Evolutionary conservation across 2,797 vertebrate species (phyloP), one percentile per base, ranked within the genome.

Genomic region (Selene dorsalis): DNA sequence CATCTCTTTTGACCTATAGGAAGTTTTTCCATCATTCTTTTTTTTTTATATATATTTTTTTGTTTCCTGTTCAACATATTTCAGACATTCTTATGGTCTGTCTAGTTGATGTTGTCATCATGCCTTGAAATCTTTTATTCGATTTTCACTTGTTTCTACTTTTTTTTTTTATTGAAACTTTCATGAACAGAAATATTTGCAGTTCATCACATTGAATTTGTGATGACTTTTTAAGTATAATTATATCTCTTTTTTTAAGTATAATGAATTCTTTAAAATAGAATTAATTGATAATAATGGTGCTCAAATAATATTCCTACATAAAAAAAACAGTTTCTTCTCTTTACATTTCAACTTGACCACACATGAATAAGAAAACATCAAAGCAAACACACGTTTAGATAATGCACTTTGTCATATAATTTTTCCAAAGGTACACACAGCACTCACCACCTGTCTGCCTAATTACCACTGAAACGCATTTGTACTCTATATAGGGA

Each of bases 381-480:
- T 61, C 10, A 17, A 52, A 45, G 0, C 11, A 18, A 58, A 61
- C 16, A 18, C 22, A 30, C 1, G 32, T 35, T 32, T 24, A 18
- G 14, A 5, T 26, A 56, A 72, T 62, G 12, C 6, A 12, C 43
- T 74, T 55, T 52, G 22, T 77, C 12, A 52, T 60, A 6, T 50
- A 13, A 52, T 22, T 24, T 39, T 41, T 20, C 20, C 9, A 28
- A 3, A 66, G 24, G 39, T 32, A 30, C 38, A 20, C 56, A 41
- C 20, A 17, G 35, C 9, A 30, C 48, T 69, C 13, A 6, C n/a
- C 53, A 38, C 20, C 32, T 56, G 14, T 16, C 13, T 45, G 20
- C n/a, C 35, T 67, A 72, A 57, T 68, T 68, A 79, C 6, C 60
- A 41, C 35, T 55, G 24, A 76, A 65, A 43, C 39, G 39, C 16